These are phyloP conservation scores for Chondrosia reniformis DNA, from an alignment of 37 sponge, comb jelly and placozoan species.

Conservation along the genomic window DNA sequence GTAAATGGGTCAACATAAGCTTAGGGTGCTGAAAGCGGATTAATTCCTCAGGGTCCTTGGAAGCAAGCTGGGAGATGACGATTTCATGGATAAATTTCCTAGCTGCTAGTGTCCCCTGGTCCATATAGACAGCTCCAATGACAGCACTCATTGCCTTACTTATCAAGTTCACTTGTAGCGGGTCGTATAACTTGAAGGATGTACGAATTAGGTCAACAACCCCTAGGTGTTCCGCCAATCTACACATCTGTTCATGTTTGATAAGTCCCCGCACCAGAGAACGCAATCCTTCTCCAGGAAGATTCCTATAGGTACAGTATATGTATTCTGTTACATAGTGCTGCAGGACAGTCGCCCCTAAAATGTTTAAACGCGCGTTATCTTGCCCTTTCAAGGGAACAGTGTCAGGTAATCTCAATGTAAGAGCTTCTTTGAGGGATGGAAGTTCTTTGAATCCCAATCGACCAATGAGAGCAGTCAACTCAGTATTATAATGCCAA, in stretches of 20 bases:
- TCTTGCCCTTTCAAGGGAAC: background rate
- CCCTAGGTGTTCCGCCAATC: slow-evolving; percentile 64
- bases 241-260: slow-evolving; percentile 12
- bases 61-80: slow-evolving; percentile 51
- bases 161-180: slow-evolving; percentile 20
- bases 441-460: slow-evolving; percentile 52
- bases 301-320: slow-evolving; percentile 59
- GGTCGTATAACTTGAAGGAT: background rate
- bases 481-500: slow-evolving; percentile 66
- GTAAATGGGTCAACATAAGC: slow-evolving; percentile 39
- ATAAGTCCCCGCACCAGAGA: slow-evolving; percentile 40
- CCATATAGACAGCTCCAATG: slow-evolving; percentile 60
- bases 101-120: slow-evolving; percentile 60
- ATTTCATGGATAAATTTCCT: slow-evolving; percentile 65
- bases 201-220: slow-evolving; percentile 63
- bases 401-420: background rate
- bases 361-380: slow-evolving; percentile 44
- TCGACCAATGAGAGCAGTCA: slow-evolving; percentile 56
- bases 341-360: slow-evolving; percentile 48
- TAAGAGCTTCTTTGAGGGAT: slow-evolving; percentile 51
- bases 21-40: slow-evolving; percentile 74
- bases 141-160: slow-evolving; percentile 47
- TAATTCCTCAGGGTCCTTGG: slow-evolving; percentile 58
- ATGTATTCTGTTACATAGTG: slow-evolving; percentile 69
- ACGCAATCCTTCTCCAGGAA: slow-evolving; percentile 31